Evolutionary conservation across 2,113 vertebrate genomes (phyloP), one percentile per base, ranked within the genome.

Genomic region (Acanthisitta chloris): DNA sequence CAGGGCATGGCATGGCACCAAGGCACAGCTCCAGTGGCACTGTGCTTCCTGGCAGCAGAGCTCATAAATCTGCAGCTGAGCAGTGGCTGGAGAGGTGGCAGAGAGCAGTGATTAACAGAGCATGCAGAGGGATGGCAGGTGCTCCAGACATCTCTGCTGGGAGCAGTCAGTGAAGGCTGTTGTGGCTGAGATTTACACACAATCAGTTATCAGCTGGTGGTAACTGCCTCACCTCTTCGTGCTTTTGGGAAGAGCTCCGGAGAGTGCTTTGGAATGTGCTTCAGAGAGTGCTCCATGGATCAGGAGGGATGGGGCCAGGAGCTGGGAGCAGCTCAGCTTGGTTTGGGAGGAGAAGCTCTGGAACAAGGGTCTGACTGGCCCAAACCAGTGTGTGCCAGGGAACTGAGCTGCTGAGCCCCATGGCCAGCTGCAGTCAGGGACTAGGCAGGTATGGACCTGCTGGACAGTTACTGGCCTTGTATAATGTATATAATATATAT

Each of bases 41-140:
- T 1, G 16, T 1, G 13, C 34, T 71, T 49, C 40, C 61, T 3
- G 0, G 43, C 8, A 11, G 74, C 18, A 43, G 0, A 0, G 52
- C 70, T 88, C 2, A 0, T 69, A 55, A 81, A 77, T 90, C 58
- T 34, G 48, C 5, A 52, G 16, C 67, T 79, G 66, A 76, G 36
- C 9, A 9, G 61, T 15, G 17, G 45, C 64, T 74, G 74, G 82
- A 58, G 86, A 74, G 24, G 31, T 25, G 71, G 80, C 12, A 33
- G 51, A 46, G 74, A 79, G 54, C 83, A 2, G 46, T 28, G 86
- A 70, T 49, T 55, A 55, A 69, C 20, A 2, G 73, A 46, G 78
- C 4, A 2, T 57, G 5, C 0, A 2, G 40, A 26, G 55, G 51
- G 65, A 61, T 13, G 58, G 62, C 81, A 55, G 65, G 8, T 7